Evolutionary conservation across 2,797 vertebrate species (phyloP).

Genomic region (Champsocephalus esox): DNA sequence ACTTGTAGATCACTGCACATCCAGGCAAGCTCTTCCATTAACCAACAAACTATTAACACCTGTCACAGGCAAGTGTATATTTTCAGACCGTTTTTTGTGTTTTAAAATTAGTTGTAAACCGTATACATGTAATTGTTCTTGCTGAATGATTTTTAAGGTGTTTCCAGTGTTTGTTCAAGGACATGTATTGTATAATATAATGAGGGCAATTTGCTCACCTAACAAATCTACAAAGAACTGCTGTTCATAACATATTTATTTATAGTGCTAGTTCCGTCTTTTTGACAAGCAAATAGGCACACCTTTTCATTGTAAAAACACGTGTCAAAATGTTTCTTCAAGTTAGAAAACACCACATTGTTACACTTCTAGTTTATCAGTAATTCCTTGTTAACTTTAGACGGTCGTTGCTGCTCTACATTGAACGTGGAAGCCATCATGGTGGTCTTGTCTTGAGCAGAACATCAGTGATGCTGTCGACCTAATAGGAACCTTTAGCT

Average conservation of each 20-base stretch:
- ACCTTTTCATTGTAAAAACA: not conserved
- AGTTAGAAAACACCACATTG: not conserved
- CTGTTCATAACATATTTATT: not conserved
- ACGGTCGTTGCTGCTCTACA: not conserved
- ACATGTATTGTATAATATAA: not conserved
- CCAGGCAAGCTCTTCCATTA: conserved; percentile 2
- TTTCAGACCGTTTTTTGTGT: not conserved
- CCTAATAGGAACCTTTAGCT: conserved; percentile 75
- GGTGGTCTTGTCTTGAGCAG: conserved; percentile 72
- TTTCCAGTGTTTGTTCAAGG: not conserved
- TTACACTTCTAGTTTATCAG: not conserved
- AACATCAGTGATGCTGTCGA: conserved; percentile 75
- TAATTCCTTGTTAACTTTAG: conserved; percentile 21
- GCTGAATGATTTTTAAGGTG: not conserved
- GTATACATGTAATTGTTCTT: not conserved
- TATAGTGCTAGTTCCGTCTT: not conserved
- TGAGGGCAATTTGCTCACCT: not conserved
- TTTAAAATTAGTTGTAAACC: not conserved
- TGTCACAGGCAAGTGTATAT: not conserved
- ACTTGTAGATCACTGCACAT: not conserved
- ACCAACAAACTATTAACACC: not conserved
- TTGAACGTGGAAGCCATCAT: conserved; percentile 54
- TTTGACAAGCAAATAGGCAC: not conserved
- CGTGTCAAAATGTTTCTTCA: not conserved
- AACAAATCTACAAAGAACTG: not conserved